phyloP scores from a whole-genome alignment of 2,113 vertebrate species.

The Riparia riparia region DNA sequence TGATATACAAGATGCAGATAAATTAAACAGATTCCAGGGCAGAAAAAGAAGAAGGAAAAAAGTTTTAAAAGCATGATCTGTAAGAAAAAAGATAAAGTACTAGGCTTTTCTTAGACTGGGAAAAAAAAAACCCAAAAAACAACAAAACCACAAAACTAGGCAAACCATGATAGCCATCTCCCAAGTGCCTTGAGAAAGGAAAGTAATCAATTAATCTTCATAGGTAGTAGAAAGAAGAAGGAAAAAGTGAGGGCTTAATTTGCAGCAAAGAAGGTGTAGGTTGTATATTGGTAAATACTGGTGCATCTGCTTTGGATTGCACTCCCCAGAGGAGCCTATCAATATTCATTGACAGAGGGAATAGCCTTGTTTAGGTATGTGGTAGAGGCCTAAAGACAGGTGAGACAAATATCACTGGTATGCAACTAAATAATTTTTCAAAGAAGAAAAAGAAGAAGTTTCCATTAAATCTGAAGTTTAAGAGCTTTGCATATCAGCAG shows the following conservation, averaged over 20 bases:
- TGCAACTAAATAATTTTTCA: neutral
- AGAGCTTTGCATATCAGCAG: neutral
- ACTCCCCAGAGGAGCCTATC: neutral
- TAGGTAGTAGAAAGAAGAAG: neutral
- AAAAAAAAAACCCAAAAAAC: neutral
- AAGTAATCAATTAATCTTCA: slow-evolving; percentile 20
- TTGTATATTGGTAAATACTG: neutral
- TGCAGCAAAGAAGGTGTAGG: neutral
- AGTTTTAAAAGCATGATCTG: neutral
- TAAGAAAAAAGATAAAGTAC: slow-evolving; percentile 19
- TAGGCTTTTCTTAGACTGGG: neutral
- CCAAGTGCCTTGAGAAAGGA: neutral
- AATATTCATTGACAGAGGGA: neutral
- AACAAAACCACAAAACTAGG: neutral
- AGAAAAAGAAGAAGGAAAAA: neutral
- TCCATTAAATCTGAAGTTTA: neutral
- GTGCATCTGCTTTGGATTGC: neutral
- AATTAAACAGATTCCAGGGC: neutral
- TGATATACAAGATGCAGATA: neutral
- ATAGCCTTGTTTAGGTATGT: neutral
- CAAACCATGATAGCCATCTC: slow-evolving; percentile 14
- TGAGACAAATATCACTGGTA: neutral
- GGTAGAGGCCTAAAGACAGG: neutral
- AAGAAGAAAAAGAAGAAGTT: too few relatives aligned
- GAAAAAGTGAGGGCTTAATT: neutral